Evolutionary conservation across 2,888 invertebrate species (phyloP), one percentile per base, ranked within the genome.

Genomic region (Xestia rhomboidea): DNA sequence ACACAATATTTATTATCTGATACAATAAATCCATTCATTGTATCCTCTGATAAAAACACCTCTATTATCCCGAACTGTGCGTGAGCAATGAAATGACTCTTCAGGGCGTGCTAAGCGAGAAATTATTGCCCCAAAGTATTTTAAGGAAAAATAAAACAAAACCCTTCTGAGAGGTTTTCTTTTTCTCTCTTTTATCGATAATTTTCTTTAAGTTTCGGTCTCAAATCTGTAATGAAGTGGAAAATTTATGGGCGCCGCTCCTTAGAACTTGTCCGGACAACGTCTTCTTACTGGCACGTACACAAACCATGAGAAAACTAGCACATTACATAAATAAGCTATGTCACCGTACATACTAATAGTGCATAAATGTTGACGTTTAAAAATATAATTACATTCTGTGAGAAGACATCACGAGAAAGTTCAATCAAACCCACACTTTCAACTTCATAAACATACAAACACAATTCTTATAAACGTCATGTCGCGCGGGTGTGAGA

Each of bases 51-150:
- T 91, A 90, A 90, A 91, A 92, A 92, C 90, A 89, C 91, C 89
- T 89, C 89, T 89, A 91, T 91, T 92, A 91, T 92, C 89, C 88
- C 84, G 85, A 90, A 89, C 86, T 89, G 89, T 89, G 89, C 92
- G 91, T 91, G 92, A 92, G 88, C 85, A 90, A 91, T 91, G 84
- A 91, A 94, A 95, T 91, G 91, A 92, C 92, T 93, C 94, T 93
- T 91, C 84, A 88, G 95, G 94, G 95, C 91, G 92, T 92, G 91
- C 93, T 95, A 89, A 93, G 90, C 89, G 92, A 88, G 90, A 94
- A 95, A 93, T 93, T 93, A 94, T 94, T 93, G 89, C 92, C 85
- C 89, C 82, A 84, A 90, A 91, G 91, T 92, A 93, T 93, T 94
- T 93, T 89, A 92, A 92, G 91, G 92, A 92, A 92, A 93, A 87